Conservation (phyloP, 2,888 invertebrate species). For the Prenolepis imparis region DNA sequence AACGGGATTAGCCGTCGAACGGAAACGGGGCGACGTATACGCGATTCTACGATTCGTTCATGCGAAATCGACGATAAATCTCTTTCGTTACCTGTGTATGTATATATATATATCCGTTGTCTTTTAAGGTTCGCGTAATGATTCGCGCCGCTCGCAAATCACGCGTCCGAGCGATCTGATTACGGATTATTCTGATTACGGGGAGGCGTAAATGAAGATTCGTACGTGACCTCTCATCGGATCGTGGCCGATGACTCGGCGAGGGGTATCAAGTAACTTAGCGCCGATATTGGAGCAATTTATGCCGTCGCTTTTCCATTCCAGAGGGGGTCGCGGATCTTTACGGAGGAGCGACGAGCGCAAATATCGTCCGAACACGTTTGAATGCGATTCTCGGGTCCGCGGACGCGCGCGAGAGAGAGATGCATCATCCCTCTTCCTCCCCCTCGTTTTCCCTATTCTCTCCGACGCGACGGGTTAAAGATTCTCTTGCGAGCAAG, state of each 20-base stretch:
- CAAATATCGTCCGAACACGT: conserved; percentile 43
- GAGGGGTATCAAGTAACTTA: conserved; percentile 67
- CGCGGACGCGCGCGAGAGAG: conserved; percentile 1
- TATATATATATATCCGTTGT: background rate
- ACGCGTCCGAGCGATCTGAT: conserved; percentile 54
- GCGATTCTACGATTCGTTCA: background rate
- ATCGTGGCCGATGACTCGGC: conserved; percentile 66
- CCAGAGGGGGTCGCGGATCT: conserved; percentile 30
- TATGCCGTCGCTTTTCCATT: conserved; percentile 54
- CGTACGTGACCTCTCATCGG: conserved; percentile 78
- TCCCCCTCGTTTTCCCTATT: conserved; percentile 1
- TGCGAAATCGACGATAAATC: background rate
- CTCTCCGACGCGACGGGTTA: background rate
- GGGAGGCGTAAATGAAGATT: conserved; percentile 66
- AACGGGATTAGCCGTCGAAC: background rate
- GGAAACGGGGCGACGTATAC: background rate
- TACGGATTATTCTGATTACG: conserved; percentile 58
- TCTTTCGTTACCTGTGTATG: background rate
- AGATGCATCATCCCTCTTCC: conserved; percentile 40
- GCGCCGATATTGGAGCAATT: conserved; percentile 61
- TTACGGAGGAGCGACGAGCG: conserved; percentile 28
- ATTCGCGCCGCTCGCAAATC: conserved; percentile 14
- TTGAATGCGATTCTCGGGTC: background rate
- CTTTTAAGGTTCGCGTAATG: conserved; percentile 4
- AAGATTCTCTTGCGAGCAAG: conserved; percentile 29